Evolutionary conservation across 2,797 vertebrate genomes (phyloP), one percentile per base, ranked within the genome.

Genomic region (Eulemur coronatus): DNA sequence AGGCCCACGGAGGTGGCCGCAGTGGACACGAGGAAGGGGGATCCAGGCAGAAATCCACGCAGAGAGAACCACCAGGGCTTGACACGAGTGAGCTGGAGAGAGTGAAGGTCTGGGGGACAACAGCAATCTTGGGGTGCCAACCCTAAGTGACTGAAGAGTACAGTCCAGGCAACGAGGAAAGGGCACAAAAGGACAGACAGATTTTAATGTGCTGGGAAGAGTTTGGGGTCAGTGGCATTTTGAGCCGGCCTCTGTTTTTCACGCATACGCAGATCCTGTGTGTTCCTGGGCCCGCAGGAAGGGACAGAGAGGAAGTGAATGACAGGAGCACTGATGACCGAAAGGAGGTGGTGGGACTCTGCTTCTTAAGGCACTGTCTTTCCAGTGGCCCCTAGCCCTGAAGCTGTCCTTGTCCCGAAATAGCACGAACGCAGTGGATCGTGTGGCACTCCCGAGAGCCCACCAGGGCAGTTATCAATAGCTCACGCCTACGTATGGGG

Each of bases 401-500:
- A 67, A 4, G 35, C 7, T 67, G 65, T 22, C 38, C 22, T 35
- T 81, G 9, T 28, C 8, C 11, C 20, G 20, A 22, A 41, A 33
- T 1, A 55, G 17, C 85, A 33, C 8, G 75, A 48, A 75, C 7
- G 30, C 1, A 65, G 61, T n/a, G 55, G 22, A 33, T 61, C 35
- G 50, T 0, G 28, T 4, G 5, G 57, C 59, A 17, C n/a, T 69
- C 43, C 46, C 8, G 38, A 87, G 46, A 76, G 48, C 7, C 14
- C 13, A 67, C 63, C 18, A 7, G 41, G 13, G 22, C 1, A 7
- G 55, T 84, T 38, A 57, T 10, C 24, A 57, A 26, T 57, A n/a
- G 17, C 69, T 63, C 38, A 52, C 0, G 1, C 13, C 18, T 13
- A 52, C n/a, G 15, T 0, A 1, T 1, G 14, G 82, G 43, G 24